These are phyloP conservation scores for Lamprologus tigripictilis DNA, from an alignment of 2,113 vertebrate species.

Conservation along the genomic window DNA sequence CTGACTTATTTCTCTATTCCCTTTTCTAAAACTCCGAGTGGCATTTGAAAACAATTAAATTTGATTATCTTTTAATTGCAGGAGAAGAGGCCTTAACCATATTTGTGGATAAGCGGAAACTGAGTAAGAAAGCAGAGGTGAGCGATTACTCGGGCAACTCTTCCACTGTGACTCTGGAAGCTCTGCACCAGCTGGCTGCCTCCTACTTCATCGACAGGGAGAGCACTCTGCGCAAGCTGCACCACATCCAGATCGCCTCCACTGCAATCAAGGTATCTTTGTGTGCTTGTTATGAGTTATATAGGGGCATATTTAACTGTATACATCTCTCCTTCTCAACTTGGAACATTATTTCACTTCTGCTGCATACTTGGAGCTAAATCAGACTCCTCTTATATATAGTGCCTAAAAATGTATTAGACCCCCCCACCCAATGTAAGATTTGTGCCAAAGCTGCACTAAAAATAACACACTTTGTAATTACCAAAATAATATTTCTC, in stretches of 20 bases:
- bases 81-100: conserved; percentile 80
- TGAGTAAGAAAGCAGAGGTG: conserved; percentile 67
- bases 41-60: background rate
- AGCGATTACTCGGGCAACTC: conserved; percentile 74
- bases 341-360: background rate
- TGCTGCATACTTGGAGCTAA: background rate
- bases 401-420: background rate
- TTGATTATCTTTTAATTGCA: background rate
- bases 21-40: background rate
- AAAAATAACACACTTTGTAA: background rate
- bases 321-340: too few species aligned
- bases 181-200: conserved; percentile 78
- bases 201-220: conserved; percentile 80
- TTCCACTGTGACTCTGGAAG: conserved; percentile 76
- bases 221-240: conserved; percentile 76
- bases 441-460: background rate
- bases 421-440: background rate
- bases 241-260: conserved; percentile 79
- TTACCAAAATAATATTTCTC: background rate
- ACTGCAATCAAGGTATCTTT: conserved; percentile 75
- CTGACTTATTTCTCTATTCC: background rate
- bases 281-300: background rate
- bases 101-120: conserved; percentile 78
- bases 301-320: conserved; percentile 3
- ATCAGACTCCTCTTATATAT: background rate